Evolutionary conservation across 2,888 invertebrate genomes (phyloP).

Genomic region (Ophion ventricosus): DNA sequence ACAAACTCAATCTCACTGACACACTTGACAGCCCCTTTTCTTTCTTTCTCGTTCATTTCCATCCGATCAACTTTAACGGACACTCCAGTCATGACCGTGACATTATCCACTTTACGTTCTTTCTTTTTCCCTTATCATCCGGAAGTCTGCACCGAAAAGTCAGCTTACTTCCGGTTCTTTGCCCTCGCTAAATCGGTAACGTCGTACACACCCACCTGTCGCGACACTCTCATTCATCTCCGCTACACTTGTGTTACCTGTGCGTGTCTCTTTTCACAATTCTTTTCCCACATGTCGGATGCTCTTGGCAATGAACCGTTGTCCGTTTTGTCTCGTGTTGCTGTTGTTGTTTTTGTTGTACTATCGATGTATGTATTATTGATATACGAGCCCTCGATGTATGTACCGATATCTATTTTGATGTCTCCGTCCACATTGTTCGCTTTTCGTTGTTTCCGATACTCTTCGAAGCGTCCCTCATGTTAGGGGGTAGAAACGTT

Average conservation of each 20-base stretch:
- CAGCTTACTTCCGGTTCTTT: background rate
- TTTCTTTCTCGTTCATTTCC: background rate
- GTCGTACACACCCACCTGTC: background rate
- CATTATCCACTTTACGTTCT: background rate
- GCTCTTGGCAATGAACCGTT: slow-evolving; percentile 55
- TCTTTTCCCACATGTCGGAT: slow-evolving; percentile 43
- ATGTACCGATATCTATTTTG: background rate
- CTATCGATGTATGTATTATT: slow-evolving; percentile 37
- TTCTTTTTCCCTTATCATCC: background rate
- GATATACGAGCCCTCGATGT: slow-evolving; percentile 16
- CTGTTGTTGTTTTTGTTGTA: slow-evolving; percentile 6
- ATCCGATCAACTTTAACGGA: background rate
- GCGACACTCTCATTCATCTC: slow-evolving; percentile 5
- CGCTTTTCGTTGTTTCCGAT: background rate
- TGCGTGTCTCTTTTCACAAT: background rate
- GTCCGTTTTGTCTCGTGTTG: slow-evolving; percentile 61
- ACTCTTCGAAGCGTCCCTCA: background rate
- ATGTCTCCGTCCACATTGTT: background rate
- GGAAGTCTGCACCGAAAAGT: background rate
- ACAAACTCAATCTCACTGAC: slow-evolving; percentile 64
- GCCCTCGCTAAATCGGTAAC: background rate
- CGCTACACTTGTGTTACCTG: slow-evolving; percentile 27
- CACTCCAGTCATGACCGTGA: background rate
- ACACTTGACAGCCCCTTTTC: background rate
- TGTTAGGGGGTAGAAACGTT: background rate